Conservation (phyloP, 2,888 invertebrate species). For the Isotomurus palustris region DNA sequence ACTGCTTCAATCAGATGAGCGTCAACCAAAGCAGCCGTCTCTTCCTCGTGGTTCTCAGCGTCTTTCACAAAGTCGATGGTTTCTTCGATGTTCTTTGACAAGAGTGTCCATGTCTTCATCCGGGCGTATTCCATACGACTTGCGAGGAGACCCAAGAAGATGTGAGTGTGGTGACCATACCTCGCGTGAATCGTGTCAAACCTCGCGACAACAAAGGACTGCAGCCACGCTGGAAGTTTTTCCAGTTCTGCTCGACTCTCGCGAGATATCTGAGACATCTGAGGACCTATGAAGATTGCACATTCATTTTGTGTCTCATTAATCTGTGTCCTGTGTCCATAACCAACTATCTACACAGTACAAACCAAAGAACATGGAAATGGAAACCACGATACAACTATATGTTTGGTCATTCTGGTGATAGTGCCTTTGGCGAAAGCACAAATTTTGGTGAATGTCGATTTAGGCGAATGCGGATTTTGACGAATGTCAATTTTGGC, state of each 20-base stretch:
- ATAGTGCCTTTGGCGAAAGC: too few species aligned
- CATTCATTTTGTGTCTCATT: too few species aligned
- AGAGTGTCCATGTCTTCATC: slow-evolving; percentile 1
- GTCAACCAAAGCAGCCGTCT: slow-evolving; percentile 16
- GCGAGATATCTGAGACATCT: slow-evolving; percentile 8
- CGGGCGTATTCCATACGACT: slow-evolving; percentile 22
- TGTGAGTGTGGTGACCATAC: slow-evolving; percentile 17
- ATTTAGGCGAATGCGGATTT: too few species aligned
- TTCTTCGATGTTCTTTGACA: slow-evolving; percentile 1
- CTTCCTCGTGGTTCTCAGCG: slow-evolving; percentile 14
- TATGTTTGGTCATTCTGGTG: too few species aligned
- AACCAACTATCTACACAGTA: too few species aligned
- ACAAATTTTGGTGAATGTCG: too few species aligned
- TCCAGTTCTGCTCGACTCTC: slow-evolving; percentile 17
- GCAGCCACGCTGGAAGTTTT: slow-evolving; percentile 36
- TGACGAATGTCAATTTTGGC: too few species aligned
- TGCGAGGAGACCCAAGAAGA: slow-evolving; percentile 23
- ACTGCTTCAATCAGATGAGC: slow-evolving; percentile 8
- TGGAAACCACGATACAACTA: too few species aligned
- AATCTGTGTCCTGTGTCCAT: too few species aligned
- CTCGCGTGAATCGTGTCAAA: slow-evolving; percentile 18
- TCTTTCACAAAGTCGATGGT: not conserved
- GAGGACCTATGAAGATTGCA: too few species aligned
- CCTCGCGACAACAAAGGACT: slow-evolving; percentile 18
- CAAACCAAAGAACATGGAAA: too few species aligned